Evolutionary conservation across 2,888 invertebrate genomes (phyloP).

Genomic region (Dione juno): DNA sequence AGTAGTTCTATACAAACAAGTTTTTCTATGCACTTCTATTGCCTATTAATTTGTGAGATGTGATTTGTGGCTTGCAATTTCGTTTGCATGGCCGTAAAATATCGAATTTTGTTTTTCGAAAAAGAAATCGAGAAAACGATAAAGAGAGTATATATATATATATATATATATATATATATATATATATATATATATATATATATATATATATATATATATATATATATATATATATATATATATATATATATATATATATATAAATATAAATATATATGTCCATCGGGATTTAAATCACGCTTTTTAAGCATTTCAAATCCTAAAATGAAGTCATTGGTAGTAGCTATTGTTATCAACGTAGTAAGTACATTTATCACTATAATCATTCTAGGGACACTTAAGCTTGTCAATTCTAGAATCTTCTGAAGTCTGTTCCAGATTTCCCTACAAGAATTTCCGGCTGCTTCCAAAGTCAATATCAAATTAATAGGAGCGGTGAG

Average conservation of each 20-base stretch:
- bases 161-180: neutral
- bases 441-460: slow-evolving; percentile 47
- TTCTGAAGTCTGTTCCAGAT: slow-evolving; percentile 44
- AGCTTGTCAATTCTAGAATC: slow-evolving; percentile 38
- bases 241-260: too few species aligned
- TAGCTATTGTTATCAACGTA: neutral
- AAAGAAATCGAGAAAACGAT: too few species aligned
- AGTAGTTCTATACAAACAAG: neutral
- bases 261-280: too few species aligned
- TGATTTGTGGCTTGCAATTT: neutral
- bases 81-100: neutral
- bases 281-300: too few species aligned
- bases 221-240: too few species aligned
- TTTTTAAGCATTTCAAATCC: too few species aligned
- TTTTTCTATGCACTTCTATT: neutral
- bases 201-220: neutral
- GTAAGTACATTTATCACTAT: neutral
- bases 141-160: too few species aligned
- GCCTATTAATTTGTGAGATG: neutral
- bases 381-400: slow-evolving; percentile 31
- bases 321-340: too few species aligned
- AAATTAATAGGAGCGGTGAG: slow-evolving; percentile 46
- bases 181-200: neutral
- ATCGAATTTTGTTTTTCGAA: neutral
- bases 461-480: slow-evolving; percentile 42